Evolutionary conservation across 2,888 invertebrate species (phyloP), one percentile per base, ranked within the genome.

Genomic region (Lissonota sp.): DNA sequence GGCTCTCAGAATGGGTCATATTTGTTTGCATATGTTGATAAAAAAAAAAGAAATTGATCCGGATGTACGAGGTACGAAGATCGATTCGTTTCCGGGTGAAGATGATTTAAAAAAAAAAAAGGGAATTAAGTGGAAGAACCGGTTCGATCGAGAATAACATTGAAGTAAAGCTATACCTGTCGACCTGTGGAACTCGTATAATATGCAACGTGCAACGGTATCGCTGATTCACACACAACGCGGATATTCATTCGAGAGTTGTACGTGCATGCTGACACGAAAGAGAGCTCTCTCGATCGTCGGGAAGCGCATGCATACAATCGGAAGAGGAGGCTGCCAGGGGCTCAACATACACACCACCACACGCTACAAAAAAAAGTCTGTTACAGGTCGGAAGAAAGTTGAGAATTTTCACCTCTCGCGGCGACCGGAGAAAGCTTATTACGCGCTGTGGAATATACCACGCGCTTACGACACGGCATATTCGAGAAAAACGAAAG

Each of bases 321-420:
- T 80, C 80, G 80, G 76, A 80, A 72, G 80, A 80, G 72, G 80
- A 80, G 63, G 67, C 71, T 63, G 76, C 39, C 49, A 72, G 62
- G 57, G 46, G 49, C 1, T 42, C 37, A 26, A 12, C 63, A 12
- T 37, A 5, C 51, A 26, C 40, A 53, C 58, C 7, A 16, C 46
- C 49, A 60, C 55, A 42, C 55, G 67, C 14, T n/a, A n/a, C n/a
- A n/a, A n/a, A n/a, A 42, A 4, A 49, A 6, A 55, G 14, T 44
- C 46, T 63, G 79, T 14, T 69, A 69, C 69, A 69, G 58, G 77
- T 60, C 58, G 71, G 81, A 85, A 85, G 84, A 85, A 85, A 85
- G 84, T 85, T 84, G 83, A 77, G 84, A 85, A 85, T 85, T 85
- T 85, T 85, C 84, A 85, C 84, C 81, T 82, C 26, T 26, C 81